Conservation (phyloP, 1,140 invertebrate genomes). For the Zaprionus inermis region DNA sequence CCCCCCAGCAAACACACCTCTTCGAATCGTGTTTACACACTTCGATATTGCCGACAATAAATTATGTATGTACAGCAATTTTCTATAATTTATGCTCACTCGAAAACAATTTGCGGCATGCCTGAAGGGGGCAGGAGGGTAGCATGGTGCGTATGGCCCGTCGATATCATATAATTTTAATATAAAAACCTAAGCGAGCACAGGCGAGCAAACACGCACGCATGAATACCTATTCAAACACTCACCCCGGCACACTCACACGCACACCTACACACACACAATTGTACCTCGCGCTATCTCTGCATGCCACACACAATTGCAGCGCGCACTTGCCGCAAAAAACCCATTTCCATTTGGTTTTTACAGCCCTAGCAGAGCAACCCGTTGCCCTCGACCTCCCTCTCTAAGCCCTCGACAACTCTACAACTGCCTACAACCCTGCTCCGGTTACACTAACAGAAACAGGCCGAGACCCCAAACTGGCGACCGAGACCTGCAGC, state of each 20-base stretch:
- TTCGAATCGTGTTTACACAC: slow-evolving; percentile 55
- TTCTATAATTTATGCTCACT: slow-evolving; percentile 72
- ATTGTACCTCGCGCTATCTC: slow-evolving; percentile 57
- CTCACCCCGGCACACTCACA: slow-evolving; percentile 13
- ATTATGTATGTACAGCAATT: slow-evolving; percentile 68
- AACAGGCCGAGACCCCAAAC: slow-evolving; percentile 38
- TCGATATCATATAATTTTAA: slow-evolving; percentile 72
- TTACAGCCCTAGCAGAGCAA: slow-evolving; percentile 50
- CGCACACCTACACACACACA: slow-evolving; percentile 15
- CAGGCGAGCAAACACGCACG: slow-evolving; percentile 51
- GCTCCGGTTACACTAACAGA: slow-evolving; percentile 37
- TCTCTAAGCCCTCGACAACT: neutral
- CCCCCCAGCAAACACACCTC: no score
- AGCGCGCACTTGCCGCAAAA: slow-evolving; percentile 71
- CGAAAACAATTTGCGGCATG: slow-evolving; percentile 66
- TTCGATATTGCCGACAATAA: slow-evolving; percentile 60
- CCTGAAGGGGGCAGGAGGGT: neutral
- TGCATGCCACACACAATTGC: slow-evolving; percentile 71
- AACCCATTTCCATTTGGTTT: slow-evolving; percentile 68
- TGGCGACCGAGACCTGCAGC: slow-evolving; percentile 26
- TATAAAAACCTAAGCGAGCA: slow-evolving; percentile 44
- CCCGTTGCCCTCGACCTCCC: neutral
- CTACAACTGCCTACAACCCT: slow-evolving; percentile 10
- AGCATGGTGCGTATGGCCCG: slow-evolving; percentile 36
- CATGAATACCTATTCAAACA: slow-evolving; percentile 55